phyloP scores from a whole-genome alignment of 2,797 vertebrate species.

The Spea hammondii region DNA sequence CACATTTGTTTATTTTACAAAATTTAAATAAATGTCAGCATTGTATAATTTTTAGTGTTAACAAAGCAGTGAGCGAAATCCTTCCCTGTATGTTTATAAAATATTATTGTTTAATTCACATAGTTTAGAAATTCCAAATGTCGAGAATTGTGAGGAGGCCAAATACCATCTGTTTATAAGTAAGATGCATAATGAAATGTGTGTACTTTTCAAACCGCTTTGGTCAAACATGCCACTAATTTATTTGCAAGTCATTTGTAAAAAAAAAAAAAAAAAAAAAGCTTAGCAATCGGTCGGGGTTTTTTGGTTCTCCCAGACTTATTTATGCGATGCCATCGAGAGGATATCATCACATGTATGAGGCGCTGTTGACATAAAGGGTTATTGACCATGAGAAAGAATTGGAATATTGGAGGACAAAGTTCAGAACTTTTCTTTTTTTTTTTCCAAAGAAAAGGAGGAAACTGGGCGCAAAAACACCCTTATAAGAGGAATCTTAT shows the following conservation, averaged over 20 bases:
- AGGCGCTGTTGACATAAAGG: background rate
- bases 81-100: conserved; percentile 82
- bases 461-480: background rate
- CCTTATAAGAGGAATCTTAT: conserved; percentile 22
- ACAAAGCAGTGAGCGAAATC: conserved; percentile 84
- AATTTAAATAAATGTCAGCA: conserved; percentile 86
- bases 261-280: background rate
- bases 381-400: background rate
- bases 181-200: conserved; percentile 80
- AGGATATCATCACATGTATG: background rate
- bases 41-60: conserved; percentile 84
- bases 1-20: conserved; percentile 81
- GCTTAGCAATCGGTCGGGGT: conserved; percentile 34
- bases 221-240: conserved; percentile 77
- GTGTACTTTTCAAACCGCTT: conserved; percentile 75
- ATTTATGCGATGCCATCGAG: background rate
- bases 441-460: background rate
- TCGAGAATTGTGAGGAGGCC: conserved; percentile 83
- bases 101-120: conserved; percentile 86
- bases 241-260: conserved; percentile 68
- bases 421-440: background rate
- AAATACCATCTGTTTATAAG: conserved; percentile 85
- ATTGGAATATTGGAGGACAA: too few species aligned
- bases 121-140: conserved; percentile 86
- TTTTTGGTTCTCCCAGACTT: background rate